Evolutionary conservation across 64 coral and sea anemone species (phyloP).

Genomic region (Trachythela sp.): DNA sequence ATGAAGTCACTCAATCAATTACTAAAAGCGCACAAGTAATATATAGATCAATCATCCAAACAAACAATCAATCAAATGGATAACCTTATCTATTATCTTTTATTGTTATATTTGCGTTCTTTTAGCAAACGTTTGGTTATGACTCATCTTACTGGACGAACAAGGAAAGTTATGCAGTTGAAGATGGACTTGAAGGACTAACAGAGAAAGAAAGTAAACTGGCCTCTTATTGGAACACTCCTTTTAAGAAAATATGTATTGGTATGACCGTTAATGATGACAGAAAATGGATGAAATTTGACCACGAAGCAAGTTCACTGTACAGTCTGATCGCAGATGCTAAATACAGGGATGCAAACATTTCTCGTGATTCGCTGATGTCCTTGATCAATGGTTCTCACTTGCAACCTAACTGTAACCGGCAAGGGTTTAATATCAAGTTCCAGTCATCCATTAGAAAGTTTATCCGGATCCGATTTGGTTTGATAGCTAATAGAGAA

Average conservation of each 20-base stretch:
- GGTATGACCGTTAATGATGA: neutral
- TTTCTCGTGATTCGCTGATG: neutral
- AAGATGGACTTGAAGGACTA: neutral
- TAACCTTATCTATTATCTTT: too few relatives aligned
- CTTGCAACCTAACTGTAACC: neutral
- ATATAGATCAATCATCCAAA: too few relatives aligned
- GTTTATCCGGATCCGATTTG: conserved; percentile 27
- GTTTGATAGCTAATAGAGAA: conserved; percentile 17
- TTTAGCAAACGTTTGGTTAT: neutral
- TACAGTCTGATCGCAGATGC: conserved; percentile 31
- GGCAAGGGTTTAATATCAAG: neutral
- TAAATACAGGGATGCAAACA: neutral
- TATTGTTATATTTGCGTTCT: too few relatives aligned
- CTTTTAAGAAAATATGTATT: conserved; percentile 8
- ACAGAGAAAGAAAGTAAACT: conserved; percentile 11
- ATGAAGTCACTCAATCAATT: too few relatives aligned
- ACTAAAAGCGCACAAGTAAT: too few relatives aligned
- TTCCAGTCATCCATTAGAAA: neutral
- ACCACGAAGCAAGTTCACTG: conserved; percentile 23
- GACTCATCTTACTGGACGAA: neutral
- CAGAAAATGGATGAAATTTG: neutral
- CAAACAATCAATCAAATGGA: too few relatives aligned
- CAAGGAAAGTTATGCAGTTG: neutral
- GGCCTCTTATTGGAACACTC: conserved; percentile 12
- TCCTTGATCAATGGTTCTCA: neutral